These are phyloP conservation scores for Notothenia rossii DNA, from an alignment of 2,113 vertebrate genomes.

Conservation along the genomic window DNA sequence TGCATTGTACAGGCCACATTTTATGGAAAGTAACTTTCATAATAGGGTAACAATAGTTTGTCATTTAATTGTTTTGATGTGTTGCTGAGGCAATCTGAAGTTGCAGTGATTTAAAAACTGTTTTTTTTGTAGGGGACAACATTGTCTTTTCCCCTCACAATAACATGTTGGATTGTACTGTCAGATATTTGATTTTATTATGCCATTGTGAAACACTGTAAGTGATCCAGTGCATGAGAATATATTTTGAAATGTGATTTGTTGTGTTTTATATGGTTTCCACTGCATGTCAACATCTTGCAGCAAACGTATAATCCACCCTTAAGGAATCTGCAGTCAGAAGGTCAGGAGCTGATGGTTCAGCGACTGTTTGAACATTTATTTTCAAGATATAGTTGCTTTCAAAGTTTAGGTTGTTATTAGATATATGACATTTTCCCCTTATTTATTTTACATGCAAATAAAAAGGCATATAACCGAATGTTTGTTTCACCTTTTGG, in stretches of 20 bases:
- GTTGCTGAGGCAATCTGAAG: slow-evolving; percentile 69
- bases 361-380: slow-evolving; percentile 47
- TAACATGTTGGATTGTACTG: slow-evolving; percentile 66
- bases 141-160: slow-evolving; percentile 56
- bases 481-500: slow-evolving; percentile 62
- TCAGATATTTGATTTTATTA: slow-evolving; percentile 65
- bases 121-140: slow-evolving; percentile 73
- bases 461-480: slow-evolving; percentile 51
- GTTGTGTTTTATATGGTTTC: slow-evolving; percentile 48
- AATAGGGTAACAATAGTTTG: slow-evolving; percentile 57
- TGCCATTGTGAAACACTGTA: slow-evolving; percentile 59
- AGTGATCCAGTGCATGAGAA: slow-evolving; percentile 42
- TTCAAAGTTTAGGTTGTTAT: slow-evolving; percentile 39
- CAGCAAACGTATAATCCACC: slow-evolving; percentile 21
- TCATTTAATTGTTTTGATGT: slow-evolving; percentile 71
- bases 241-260: slow-evolving; percentile 48
- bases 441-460: slow-evolving; percentile 57
- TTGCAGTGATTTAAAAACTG: slow-evolving; percentile 68
- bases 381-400: slow-evolving; percentile 39
- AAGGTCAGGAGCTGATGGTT: slow-evolving; percentile 28
- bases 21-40: slow-evolving; percentile 53
- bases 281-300: slow-evolving; percentile 29
- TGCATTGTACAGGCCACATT: slow-evolving; percentile 69
- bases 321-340: background rate
- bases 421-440: slow-evolving; percentile 13